Evolutionary conservation across 2,113 vertebrate species (phyloP), one percentile per base, ranked within the genome.

Genomic region (Hippocampus zosterae): DNA sequence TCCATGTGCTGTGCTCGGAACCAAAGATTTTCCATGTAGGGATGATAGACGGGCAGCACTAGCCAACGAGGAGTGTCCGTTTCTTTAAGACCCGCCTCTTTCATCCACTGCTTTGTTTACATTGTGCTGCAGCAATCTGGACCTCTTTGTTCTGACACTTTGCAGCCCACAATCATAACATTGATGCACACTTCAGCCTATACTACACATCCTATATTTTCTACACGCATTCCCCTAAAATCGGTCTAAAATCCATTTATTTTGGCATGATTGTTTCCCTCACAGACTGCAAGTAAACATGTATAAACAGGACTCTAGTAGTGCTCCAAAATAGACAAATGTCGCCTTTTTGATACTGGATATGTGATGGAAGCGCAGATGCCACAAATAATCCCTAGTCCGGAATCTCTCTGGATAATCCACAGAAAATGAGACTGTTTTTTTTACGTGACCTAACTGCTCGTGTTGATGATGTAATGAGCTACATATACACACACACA

Each of bases 51-150:
- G n/a, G 64, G 25, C 11, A 9, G 18, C 59, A 67, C 23, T 65
- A 84, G 52, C 91, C 89, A 90, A 88, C 90, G 23, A n/a, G 8
- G 63, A 66, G 18, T 42, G 69, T 2, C 70, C 57, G 27, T 10
- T 65, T 62, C 19, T 1, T n/a, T n/a, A 64, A 72, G 75, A 13
- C 75, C 74, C 18, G 64, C 84, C 84, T 40, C 52, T 64, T 11
- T 5, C 37, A 50, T 55, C 65, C 64, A 18, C 7, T 70, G 80
- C 69, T 87, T 88, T 90, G 85, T 88, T 90, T 82, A 90, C 83
- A 75, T 71, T 83, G 29, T 53, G 59, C 81, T 81, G 80, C 82
- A 85, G 81, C 65, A 33, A 73, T 61, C 71, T 81, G 27, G 60
- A 21, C 53, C 70, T 57, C 74, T 82, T 87, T 81, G 72, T 81